Base-by-base conservation (phyloP, 2,888 invertebrate genomes). In the Drosophila austrosaltans region DNA sequence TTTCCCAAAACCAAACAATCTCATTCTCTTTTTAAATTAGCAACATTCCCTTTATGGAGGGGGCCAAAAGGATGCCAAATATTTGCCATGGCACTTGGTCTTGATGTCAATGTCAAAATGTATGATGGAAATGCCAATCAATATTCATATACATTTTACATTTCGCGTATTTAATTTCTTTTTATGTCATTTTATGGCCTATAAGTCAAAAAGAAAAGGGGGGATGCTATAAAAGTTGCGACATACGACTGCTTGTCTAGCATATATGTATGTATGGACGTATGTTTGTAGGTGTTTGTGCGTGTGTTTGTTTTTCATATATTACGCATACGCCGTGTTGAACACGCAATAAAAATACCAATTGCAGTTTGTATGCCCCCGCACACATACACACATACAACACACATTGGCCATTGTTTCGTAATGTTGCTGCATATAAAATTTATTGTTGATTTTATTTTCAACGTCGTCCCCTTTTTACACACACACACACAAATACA, bases 261-360 rank as follows among this genome's bases (percentile, higher is more conserved):
- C 66, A 59, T 64, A 65, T 64, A 66, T 48, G 22, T 7, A 8
- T 44, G 7, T 44, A 7, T 48, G 22, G 7, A 2, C 3, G n/a
- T 40, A 67, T 67, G 60, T 68, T 8, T 36, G 36, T 36, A 10
- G 36, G 36, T 36, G 36, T 36, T 2, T 48, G 48, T 48, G 8
- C 20, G 22, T 48, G 3, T 40, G n/a, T 40, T 3, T 48, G 40
- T n/a, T n/a, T 40, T 12, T 40, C 25, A 48, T 75, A 62, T 72
- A 89, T 87, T 85, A 89, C 85, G 89, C 85, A 85, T 85, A 76
- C 85, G 85, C 86, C 86, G 86, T 80, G 89, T 89, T 85, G 81
- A 85, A 86, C 85, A 85, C 88, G 88, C 87, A 85, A 85, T 85
- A 85, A 87, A 85, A 85, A 87, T 85, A 87, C 86, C 89, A 85